Evolutionary conservation across 1,140 invertebrate genomes (phyloP).

Genomic region (Fopius arisanus): DNA sequence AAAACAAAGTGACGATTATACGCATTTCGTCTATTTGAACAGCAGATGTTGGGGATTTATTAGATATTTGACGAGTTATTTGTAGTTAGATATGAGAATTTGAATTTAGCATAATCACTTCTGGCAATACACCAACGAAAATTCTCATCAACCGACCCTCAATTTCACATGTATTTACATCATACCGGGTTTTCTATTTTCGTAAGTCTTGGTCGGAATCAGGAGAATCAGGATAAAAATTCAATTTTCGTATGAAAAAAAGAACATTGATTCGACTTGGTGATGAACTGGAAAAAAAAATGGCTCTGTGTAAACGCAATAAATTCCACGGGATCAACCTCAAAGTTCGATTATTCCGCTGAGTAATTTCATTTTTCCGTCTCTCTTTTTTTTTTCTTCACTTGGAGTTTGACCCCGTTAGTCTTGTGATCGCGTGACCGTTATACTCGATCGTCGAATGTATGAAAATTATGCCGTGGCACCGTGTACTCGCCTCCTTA

Average conservation of each 20-base stretch:
- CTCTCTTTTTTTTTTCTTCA: constrained; percentile 1
- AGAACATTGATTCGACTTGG: too few species aligned
- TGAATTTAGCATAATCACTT: too few species aligned
- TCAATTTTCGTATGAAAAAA: too few species aligned
- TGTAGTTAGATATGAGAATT: too few species aligned
- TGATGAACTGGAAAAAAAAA: too few species aligned
- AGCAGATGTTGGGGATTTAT: not conserved
- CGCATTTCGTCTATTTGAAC: constrained; percentile 10
- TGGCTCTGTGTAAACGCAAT: not conserved
- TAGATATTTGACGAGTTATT: too few species aligned
- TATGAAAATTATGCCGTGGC: constrained; percentile 27
- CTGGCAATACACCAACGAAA: too few species aligned
- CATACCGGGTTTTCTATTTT: too few species aligned
- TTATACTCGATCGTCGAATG: constrained; percentile 17
- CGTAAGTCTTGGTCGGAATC: too few species aligned
- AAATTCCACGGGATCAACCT: not conserved
- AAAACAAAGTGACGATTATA: constrained; percentile 28
- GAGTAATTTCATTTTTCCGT: not conserved
- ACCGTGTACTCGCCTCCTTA: constrained; percentile 7
- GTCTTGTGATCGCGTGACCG: constrained; percentile 25
- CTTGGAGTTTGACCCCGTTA: constrained; percentile 25
- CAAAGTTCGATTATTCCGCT: not conserved
- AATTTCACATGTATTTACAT: too few species aligned
- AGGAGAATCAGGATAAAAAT: too few species aligned
- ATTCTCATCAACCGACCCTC: too few species aligned